Evolutionary conservation across 2,888 invertebrate genomes (phyloP), one percentile per base, ranked within the genome.

Genomic region (Chouioia cunea): DNA sequence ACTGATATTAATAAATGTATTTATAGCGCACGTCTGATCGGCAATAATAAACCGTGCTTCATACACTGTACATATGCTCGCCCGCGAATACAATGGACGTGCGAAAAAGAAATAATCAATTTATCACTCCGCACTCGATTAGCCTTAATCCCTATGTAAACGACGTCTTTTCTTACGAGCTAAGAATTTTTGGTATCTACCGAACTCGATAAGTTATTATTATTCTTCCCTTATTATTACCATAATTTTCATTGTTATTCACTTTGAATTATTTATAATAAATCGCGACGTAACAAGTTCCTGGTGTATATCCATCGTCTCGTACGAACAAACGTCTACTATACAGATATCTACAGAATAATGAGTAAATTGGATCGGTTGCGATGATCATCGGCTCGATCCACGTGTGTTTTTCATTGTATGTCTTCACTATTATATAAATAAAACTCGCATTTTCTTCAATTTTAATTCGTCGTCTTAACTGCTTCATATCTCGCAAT

Each of bases 271-370:
- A 71, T 73, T 75, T 75, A 82, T 83, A 76, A 73, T 79, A 78
- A 36, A 76, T 80, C 80, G 79, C 78, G 79, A 80, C 80, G 77
- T 82, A 81, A 83, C 82, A 82, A 82, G 80, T 79, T 67, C 65
- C 57, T 78, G 79, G 78, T 80, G 82, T 80, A 82, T 79, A 81
- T 79, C 78, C 79, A 78, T 71, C 77, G 77, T 76, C 73, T 74
- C 75, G 77, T 76, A 72, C 77, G 75, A 78, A 79, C 78, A 69
- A 80, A 77, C 79, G 74, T 79, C 83, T 83, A 84, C 83, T 84
- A 83, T 85, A 85, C 85, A 85, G 79, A 77, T 85, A 85, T 85
- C 85, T 85, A 85, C 85, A 85, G 79, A 79, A 80, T 82, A 82
- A 77, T 81, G 80, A 82, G 81, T 83, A 81, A 79, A 78, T 76